phyloP scores from a whole-genome alignment of 2,888 invertebrate genomes.

The Archips crataeganus region DNA sequence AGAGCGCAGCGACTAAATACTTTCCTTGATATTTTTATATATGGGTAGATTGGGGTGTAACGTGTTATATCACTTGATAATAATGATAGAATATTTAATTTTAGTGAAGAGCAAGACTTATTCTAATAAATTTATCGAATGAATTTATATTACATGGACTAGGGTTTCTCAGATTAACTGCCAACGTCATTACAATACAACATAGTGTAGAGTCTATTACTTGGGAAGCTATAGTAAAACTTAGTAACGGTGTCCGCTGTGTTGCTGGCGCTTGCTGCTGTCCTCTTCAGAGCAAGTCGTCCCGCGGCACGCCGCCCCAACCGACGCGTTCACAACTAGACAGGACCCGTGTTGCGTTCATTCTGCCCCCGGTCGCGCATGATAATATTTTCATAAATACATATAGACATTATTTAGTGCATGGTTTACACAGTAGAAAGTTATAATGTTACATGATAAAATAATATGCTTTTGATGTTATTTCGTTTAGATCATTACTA shows the following conservation, averaged over 20 bases:
- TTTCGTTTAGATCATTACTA: slow-evolving; percentile 60
- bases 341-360: background rate
- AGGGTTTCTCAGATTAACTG: slow-evolving; percentile 57
- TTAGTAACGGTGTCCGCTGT: background rate
- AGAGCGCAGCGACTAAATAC: slow-evolving; percentile 45
- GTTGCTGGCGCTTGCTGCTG: background rate
- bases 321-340: background rate
- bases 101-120: slow-evolving; percentile 58
- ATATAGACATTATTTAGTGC: slow-evolving; percentile 57
- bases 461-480: slow-evolving; percentile 69
- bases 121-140: slow-evolving; percentile 58
- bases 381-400: slow-evolving; percentile 57
- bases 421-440: slow-evolving; percentile 59
- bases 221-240: background rate
- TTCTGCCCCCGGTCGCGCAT: slow-evolving; percentile 18
- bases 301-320: background rate
- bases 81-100: slow-evolving; percentile 57
- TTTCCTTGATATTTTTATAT: slow-evolving; percentile 61
- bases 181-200: slow-evolving; percentile 50
- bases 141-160: slow-evolving; percentile 50
- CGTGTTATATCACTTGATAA: slow-evolving; percentile 54
- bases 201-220: slow-evolving; percentile 43
- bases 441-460: slow-evolving; percentile 53
- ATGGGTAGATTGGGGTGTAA: slow-evolving; percentile 48
- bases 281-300: background rate